phyloP scores from a whole-genome alignment of 2,113 vertebrate species.

The Chloropsis cyanopogon region DNA sequence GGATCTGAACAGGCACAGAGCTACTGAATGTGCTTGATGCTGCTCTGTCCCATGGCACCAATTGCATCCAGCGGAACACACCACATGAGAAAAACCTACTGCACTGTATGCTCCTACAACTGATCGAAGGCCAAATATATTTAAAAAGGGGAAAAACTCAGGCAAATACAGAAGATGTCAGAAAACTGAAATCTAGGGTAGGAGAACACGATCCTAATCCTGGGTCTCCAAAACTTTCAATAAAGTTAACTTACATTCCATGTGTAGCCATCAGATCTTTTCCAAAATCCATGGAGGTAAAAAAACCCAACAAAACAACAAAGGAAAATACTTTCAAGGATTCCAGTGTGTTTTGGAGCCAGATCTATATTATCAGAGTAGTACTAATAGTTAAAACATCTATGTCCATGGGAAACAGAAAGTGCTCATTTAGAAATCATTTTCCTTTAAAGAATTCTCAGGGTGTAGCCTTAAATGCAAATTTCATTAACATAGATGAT shows the following conservation, averaged over 20 bases:
- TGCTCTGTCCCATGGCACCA: neutral
- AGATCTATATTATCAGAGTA: neutral
- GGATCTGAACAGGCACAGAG: neutral
- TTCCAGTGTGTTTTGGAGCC: neutral
- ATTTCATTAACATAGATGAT: slow-evolving; percentile 49
- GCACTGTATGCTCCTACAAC: neutral
- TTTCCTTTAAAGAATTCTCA: neutral
- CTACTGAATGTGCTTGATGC: neutral
- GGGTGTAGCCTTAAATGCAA: slow-evolving; percentile 46
- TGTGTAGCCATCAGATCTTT: neutral
- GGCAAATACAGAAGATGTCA: neutral
- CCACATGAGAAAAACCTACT: neutral
- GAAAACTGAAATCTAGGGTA: neutral
- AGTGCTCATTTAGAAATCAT: neutral
- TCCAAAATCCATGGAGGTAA: neutral
- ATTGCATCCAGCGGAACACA: neutral
- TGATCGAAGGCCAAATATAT: neutral
- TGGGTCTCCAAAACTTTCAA: neutral
- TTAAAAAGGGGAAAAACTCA: neutral
- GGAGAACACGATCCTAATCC: neutral
- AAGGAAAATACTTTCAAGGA: neutral
- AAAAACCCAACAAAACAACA: too few species aligned
- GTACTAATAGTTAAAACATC: neutral
- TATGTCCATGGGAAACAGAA: neutral
- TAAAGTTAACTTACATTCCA: neutral